Evolutionary conservation across 2,888 invertebrate genomes (phyloP), one percentile per base, ranked within the genome.

Genomic region (Epirrhoe tristata): DNA sequence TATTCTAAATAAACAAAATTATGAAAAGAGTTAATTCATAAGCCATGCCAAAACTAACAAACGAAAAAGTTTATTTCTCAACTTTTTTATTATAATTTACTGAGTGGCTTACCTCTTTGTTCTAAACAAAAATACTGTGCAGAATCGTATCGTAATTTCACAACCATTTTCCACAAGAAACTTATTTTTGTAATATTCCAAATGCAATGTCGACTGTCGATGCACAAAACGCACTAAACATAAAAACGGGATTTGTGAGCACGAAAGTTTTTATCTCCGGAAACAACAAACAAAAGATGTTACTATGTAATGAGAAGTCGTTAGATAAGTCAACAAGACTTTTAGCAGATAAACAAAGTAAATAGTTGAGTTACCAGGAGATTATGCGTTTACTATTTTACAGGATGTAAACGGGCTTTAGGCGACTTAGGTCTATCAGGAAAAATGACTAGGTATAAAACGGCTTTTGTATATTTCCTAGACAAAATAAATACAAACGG

Each of bases 101-200:
- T 14, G 34, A 36, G 14, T 7, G 16, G 16, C 54, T 51, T 34
- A 50, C 51, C 54, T 61, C 16, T 39, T 36, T 65, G 67, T 32
- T 73, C 46, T 50, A 65, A 62, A 54, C 69, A 53, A 50, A 73
- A 64, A 34, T 69, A 70, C 56, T 73, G 74, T 31, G 69, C 68
- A 7, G 70, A 48, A 50, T 65, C 67, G 70, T 71, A 81, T 56
- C 78, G 71, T 32, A 82, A 51, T 14, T 80, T 66, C 52, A 81
- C 78, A 57, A 83, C 81, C 80, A 84, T 79, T 64, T 69, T 77
- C 14, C 59, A 57, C 31, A 52, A 63, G 31, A 54, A 61, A 67
- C 36, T 17, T 62, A 31, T 62, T 58, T 58, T 58, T 12, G 8
- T 6, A 50, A 56, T 14, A 39, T 14, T 14, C 32, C 10, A 14